Base-by-base conservation (phyloP, 1,140 invertebrate species). In the Ptiloglossa arizonensis region DNA sequence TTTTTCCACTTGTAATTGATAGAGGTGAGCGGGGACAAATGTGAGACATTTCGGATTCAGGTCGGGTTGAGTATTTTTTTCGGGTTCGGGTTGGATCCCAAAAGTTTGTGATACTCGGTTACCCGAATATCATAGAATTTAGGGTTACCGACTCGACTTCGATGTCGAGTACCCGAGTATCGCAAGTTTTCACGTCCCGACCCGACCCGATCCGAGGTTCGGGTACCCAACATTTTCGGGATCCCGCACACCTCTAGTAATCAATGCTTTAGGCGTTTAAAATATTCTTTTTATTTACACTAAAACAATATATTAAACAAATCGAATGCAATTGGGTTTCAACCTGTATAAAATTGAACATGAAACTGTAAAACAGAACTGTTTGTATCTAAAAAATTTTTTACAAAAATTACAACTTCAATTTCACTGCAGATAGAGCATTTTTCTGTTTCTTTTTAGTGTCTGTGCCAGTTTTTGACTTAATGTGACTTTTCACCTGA, bases 401-500 rank as follows among this genome's bases (percentile, higher is more conserved):
- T 46, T 83, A 41, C 48, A 87, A 81, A 85, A 87, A 84, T 89
- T 93, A 94, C 70, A 94, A 89, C 87, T 94, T 94, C 19, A 94
- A 77, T 86, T 92, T 94, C 19, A 92, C 90, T 5, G 93, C 93
- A 19, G 91, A 90, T 41, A 91, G 22, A 29, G 52, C 11, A 24
- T 82, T 67, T 76, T 90, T 91, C 32, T 90, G 78, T 76, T 92
- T 92, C 62, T 90, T 91, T 59, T 88, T 90, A 6, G 72, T 85
- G 56, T 72, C 17, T 54, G 71, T 62, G 19, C 41, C 68, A 38
- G 78, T 81, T 85, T 94, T 94, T n/a, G 84, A 80, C 72, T 93
- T 93, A 62, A 94, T 92, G 38, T 93, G 88, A 74, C 75, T 92
- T n/a, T 91, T 87, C 5, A 95, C 94, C 91, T 96, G 93, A 86